Evolutionary conservation across 2,113 vertebrate species (phyloP), one percentile per base, ranked within the genome.

Genomic region (Protobothrops mucrosquamatus): DNA sequence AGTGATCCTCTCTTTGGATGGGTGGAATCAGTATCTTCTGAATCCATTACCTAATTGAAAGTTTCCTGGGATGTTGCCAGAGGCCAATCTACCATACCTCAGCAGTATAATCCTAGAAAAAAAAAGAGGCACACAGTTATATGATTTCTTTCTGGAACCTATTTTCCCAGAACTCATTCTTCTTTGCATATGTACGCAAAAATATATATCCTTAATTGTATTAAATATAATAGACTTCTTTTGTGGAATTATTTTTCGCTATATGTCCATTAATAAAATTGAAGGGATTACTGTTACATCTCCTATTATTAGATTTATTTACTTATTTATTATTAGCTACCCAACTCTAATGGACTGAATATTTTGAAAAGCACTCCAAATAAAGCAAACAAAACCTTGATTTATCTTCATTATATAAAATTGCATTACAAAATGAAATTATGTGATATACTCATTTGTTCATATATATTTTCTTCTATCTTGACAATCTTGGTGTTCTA

Each of bases 41-140:
- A 54, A 54, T 93, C 90, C 6, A 26, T 81, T 26, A 59, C 57
- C 64, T 91, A 94, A 56, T 94, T 92, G 81, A 97, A 14, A 26
- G 95, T 23, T 61, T 96, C 95, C 88, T 95, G 94, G 15, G 95
- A 94, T 3, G 96, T 93, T 5, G 93, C 94, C 1, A 95, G 54
- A 81, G 94, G 93, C 51, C 92, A 89, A 46, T 92, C 93, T 26
- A 95, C 91, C 96, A 97, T 97, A 24, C 46, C 26, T 56, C 18
- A 34, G 20, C 11, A 54, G 23, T 48, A 46, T 64, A 61, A 34
- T 56, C 91, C 89, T 93, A 34, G 26, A 48, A 46, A 23, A 39
- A 39, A 57, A 81, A 69, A 64, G 74, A 90, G 64, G 1, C 56
- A 89, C 22, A 89, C 18, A 89, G 39, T 34, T 26, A 29, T 26